Conservation (phyloP, 2,113 vertebrate genomes). For the Syrmaticus mikado region DNA sequence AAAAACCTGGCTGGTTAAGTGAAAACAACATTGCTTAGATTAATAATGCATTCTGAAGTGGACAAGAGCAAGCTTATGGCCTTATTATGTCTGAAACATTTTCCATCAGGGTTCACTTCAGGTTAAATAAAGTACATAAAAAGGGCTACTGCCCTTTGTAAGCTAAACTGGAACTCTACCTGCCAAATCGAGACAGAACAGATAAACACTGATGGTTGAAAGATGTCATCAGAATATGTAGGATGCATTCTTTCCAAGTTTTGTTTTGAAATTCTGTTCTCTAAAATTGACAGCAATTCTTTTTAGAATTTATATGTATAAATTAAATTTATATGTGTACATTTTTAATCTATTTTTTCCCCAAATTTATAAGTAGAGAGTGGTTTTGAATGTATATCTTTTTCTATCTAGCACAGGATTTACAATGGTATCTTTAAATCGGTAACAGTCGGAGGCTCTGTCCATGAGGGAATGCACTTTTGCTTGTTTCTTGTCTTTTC, state of each 20-base stretch:
- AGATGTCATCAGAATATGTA: not conserved
- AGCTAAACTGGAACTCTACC: not conserved
- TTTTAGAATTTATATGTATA: not conserved
- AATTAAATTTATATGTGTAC: not conserved
- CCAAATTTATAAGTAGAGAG: not conserved
- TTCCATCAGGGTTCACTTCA: constrained; percentile 36
- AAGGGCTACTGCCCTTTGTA: not conserved
- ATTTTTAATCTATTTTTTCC: too few species aligned
- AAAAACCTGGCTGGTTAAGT: not conserved
- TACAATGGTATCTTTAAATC: not conserved
- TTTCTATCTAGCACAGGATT: not conserved
- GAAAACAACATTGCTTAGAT: not conserved
- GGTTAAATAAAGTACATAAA: constrained; percentile 5
- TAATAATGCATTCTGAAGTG: constrained; percentile 1
- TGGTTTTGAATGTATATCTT: not conserved
- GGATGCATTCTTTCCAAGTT: not conserved
- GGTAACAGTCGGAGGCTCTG: not conserved
- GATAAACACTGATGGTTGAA: not conserved
- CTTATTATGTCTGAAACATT: constrained; percentile 58
- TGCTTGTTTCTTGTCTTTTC: not conserved
- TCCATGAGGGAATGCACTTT: not conserved
- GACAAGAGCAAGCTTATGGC: constrained; percentile 1
- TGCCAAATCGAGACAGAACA: not conserved
- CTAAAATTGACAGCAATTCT: not conserved
- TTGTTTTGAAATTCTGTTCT: not conserved